A percentile compares a stretch with the other conserved stretches of the same genome.
phyloP scores from a whole-genome alignment of 2,888 invertebrate genomes.

The Thera obeliscata region DNA sequence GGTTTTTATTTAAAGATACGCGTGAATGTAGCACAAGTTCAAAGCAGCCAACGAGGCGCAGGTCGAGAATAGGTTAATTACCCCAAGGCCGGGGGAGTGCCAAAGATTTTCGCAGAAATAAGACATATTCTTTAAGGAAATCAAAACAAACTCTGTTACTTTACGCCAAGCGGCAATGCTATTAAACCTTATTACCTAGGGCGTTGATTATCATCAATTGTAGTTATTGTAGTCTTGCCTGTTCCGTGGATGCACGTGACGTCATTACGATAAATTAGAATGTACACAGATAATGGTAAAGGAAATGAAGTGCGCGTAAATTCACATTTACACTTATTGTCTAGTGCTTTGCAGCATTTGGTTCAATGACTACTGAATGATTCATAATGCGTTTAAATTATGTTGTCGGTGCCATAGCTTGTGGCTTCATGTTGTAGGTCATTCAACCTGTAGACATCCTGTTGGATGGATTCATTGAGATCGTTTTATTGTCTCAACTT shows the following conservation, averaged over 20 bases:
- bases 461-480: slow-evolving; percentile 49
- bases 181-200: slow-evolving; percentile 27
- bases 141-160: slow-evolving; percentile 51
- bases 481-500: slow-evolving; percentile 25
- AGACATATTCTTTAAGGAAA: slow-evolving; percentile 49
- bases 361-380: slow-evolving; percentile 58
- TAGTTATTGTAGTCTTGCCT: slow-evolving; percentile 8
- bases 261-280: slow-evolving; percentile 30
- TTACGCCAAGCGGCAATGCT: slow-evolving; percentile 49
- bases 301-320: slow-evolving; percentile 30
- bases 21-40: slow-evolving; percentile 80
- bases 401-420: slow-evolving; percentile 56
- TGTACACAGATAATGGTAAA: slow-evolving; percentile 21
- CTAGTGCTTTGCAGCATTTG: slow-evolving; percentile 33
- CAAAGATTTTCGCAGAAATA: slow-evolving; percentile 47
- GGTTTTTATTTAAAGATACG: slow-evolving; percentile 73
- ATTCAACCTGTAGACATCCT: slow-evolving; percentile 71
- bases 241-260: slow-evolving; percentile 17
- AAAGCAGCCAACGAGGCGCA: slow-evolving; percentile 63
- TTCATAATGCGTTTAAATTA: slow-evolving; percentile 59
- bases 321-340: slow-evolving; percentile 24
- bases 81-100: slow-evolving; percentile 72
- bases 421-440: slow-evolving; percentile 63
- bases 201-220: slow-evolving; percentile 28
- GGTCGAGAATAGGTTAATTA: slow-evolving; percentile 77